Evolutionary conservation across 2,888 invertebrate species (phyloP).

Genomic region (Sympetrum striolatum): DNA sequence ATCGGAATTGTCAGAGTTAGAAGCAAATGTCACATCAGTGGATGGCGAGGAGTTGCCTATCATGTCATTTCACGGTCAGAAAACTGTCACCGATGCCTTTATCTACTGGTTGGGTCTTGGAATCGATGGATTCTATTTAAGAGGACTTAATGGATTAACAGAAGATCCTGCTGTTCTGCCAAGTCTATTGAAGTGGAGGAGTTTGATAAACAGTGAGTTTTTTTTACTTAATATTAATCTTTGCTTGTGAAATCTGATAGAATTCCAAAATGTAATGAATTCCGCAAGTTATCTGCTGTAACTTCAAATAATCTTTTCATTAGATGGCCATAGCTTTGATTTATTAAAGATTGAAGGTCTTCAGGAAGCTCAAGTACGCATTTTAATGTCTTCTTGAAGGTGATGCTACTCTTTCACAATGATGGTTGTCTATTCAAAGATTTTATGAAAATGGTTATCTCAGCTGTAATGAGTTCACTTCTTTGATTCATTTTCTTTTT

Average conservation of each 20-base stretch:
- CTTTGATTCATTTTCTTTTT: too few relatives aligned
- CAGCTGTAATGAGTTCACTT: too few relatives aligned
- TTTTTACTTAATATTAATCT: neutral
- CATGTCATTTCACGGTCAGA: neutral
- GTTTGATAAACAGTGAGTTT: slow-evolving; percentile 56
- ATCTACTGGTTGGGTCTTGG: slow-evolving; percentile 75
- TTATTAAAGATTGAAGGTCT: too few relatives aligned
- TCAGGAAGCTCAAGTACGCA: too few relatives aligned
- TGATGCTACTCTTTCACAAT: too few relatives aligned
- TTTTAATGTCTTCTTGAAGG: too few relatives aligned
- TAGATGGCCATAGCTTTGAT: too few relatives aligned
- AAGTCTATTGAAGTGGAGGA: slow-evolving; percentile 73
- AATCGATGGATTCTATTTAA: slow-evolving; percentile 89
- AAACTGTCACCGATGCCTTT: slow-evolving; percentile 66
- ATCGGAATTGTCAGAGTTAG: neutral
- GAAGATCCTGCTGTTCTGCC: slow-evolving; percentile 67
- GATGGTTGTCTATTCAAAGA: too few relatives aligned
- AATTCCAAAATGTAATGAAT: neutral
- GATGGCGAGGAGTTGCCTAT: neutral
- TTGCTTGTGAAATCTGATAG: neutral
- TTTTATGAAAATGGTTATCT: too few relatives aligned
- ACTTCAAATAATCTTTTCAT: too few relatives aligned
- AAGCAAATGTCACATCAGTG: neutral
- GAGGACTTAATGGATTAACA: slow-evolving; percentile 74
- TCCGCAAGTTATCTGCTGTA: too few relatives aligned